Conservation (phyloP, 2,797 vertebrate species). For the Prunella strophiata region DNA sequence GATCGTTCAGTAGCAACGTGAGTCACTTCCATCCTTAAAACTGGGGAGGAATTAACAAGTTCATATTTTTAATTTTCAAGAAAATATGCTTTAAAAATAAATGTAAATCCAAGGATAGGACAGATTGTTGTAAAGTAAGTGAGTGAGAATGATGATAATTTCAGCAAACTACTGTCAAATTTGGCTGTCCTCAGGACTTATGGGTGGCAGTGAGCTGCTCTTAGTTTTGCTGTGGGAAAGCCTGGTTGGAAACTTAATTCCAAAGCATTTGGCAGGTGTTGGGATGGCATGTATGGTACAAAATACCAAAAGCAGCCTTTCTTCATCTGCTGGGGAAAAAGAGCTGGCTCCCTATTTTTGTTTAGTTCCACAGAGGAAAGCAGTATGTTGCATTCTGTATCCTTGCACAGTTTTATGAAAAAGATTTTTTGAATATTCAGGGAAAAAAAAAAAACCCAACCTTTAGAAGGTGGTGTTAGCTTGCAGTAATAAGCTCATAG, state of each 20-base stretch:
- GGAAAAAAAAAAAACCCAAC: accelerated
- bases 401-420: neutral
- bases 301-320: neutral
- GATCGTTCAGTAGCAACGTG: neutral
- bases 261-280: neutral
- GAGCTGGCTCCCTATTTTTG: neutral
- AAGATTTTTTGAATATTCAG: neutral
- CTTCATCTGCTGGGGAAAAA: neutral
- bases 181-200: neutral
- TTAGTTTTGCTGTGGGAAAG: neutral
- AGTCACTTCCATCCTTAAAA: neutral
- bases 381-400: neutral
- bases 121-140: neutral
- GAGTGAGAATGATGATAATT: neutral
- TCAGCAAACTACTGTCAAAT: neutral
- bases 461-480: neutral
- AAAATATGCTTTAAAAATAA: neutral
- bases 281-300: neutral
- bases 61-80: neutral
- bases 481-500: neutral
- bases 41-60: neutral
- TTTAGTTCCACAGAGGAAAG: neutral
- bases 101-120: neutral
- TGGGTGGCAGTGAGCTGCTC: neutral
- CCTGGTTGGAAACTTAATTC: neutral